These are phyloP conservation scores for Strigops habroptila DNA, from an alignment of 2,113 vertebrate species.

Conservation along the genomic window DNA sequence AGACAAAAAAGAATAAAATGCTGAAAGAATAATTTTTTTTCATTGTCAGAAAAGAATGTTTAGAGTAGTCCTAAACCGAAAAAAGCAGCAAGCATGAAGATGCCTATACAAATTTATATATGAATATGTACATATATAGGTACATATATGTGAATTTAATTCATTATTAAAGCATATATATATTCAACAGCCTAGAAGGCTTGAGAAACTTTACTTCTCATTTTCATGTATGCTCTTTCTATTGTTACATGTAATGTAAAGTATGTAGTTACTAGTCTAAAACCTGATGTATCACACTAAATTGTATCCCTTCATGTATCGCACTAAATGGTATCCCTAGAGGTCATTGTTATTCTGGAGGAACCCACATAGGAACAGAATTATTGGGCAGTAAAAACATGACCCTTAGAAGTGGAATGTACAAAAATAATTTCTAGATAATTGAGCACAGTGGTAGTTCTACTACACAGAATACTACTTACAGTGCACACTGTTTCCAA, in stretches of 20 bases:
- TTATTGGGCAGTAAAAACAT: neutral
- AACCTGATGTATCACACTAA: neutral
- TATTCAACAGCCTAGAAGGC: neutral
- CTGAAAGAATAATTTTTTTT: neutral
- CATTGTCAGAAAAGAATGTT: neutral
- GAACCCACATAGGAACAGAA: neutral
- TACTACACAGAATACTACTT: neutral
- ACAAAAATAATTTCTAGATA: slow-evolving; percentile 39
- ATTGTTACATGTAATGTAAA: neutral
- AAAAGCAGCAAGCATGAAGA: neutral
- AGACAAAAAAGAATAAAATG: neutral
- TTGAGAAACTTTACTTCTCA: neutral
- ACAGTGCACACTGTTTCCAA: neutral
- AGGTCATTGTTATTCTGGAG: slow-evolving; percentile 24
- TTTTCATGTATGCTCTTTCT: neutral
- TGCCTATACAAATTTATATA: neutral
- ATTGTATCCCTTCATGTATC: neutral
- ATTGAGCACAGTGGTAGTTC: slow-evolving; percentile 7
- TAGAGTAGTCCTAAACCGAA: neutral
- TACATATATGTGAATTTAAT: neutral
- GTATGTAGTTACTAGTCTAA: neutral
- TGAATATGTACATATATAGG: neutral
- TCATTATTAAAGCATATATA: neutral
- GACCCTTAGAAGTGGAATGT: neutral
- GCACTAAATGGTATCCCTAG: slow-evolving; percentile 20